A percentile compares a stretch with the other conserved stretches of the same genome.
Evolutionary conservation across 2,888 invertebrate genomes (phyloP).

Genomic region (Hirtodrosophila histrioides): DNA sequence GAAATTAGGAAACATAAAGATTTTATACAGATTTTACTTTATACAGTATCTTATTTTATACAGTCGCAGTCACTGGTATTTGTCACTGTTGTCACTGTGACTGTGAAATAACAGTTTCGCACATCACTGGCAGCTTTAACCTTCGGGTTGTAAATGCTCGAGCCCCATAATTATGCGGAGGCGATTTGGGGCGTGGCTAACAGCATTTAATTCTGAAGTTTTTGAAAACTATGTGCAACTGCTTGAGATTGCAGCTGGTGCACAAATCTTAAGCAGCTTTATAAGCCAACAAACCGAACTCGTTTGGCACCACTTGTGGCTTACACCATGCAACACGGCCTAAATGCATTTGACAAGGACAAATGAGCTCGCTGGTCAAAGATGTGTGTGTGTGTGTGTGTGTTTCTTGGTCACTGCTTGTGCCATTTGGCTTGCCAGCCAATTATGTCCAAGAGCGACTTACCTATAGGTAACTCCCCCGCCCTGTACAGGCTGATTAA

Average conservation of each 20-base stretch:
- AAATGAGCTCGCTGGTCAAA: slow-evolving; percentile 22
- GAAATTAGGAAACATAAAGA: no score
- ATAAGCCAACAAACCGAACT: slow-evolving; percentile 1
- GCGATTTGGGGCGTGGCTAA: neutral
- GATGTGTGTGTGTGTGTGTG: neutral
- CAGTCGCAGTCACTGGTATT: no score
- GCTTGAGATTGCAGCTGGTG: neutral
- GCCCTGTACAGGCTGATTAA: slow-evolving; percentile 15
- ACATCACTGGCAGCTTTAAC: no score
- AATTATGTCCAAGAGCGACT: slow-evolving; percentile 12
- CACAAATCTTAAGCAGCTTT: neutral
- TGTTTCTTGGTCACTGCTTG: slow-evolving; percentile 2
- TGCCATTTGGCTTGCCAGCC: slow-evolving; percentile 16
- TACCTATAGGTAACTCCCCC: neutral
- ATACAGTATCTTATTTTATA: no score
- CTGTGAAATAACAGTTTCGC: no score
- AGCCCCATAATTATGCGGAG: slow-evolving; percentile 2
- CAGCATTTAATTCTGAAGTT: neutral
- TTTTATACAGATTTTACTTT: no score
- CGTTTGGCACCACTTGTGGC: neutral
- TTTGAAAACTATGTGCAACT: no score
- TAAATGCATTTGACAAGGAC: slow-evolving; percentile 25
- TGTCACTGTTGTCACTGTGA: no score
- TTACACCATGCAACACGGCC: neutral
- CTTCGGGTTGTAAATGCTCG: neutral